Conservation (phyloP, 1,140 invertebrate genomes). For the Penaeus indicus region DNA sequence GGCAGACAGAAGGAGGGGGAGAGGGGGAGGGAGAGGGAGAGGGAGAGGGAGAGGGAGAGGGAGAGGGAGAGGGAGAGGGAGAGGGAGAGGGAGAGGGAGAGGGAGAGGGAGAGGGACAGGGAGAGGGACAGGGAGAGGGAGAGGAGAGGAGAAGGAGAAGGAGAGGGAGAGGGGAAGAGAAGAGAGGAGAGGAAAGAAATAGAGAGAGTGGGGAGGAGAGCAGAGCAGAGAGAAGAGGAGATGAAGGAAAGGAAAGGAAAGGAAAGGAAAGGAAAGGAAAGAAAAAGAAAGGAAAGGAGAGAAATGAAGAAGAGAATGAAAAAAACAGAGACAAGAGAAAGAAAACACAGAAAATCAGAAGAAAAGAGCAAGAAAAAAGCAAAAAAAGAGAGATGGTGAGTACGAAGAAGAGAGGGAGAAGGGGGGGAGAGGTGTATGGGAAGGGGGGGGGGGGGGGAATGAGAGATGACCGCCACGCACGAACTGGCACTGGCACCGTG, state of each 20-base stretch:
- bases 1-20: background rate
- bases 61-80: background rate
- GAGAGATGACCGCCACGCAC: conserved; percentile 19
- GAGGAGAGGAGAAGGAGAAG: background rate
- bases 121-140: background rate
- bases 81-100: background rate
- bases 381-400: background rate
- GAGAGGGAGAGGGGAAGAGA: background rate
- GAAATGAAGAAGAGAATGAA: background rate
- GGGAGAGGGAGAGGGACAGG: background rate
- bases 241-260: background rate
- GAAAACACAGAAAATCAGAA: background rate
- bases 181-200: background rate
- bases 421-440: background rate
- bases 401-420: background rate
- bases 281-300: background rate
- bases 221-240: background rate
- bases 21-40: background rate
- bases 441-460: background rate
- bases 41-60: background rate
- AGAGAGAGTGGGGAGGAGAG: background rate
- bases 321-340: background rate
- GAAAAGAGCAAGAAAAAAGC: background rate
- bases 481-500: too few species aligned
- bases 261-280: too few species aligned